These are phyloP conservation scores for Slavum lentiscoides DNA, from an alignment of 2,888 invertebrate genomes.

Conservation along the genomic window DNA sequence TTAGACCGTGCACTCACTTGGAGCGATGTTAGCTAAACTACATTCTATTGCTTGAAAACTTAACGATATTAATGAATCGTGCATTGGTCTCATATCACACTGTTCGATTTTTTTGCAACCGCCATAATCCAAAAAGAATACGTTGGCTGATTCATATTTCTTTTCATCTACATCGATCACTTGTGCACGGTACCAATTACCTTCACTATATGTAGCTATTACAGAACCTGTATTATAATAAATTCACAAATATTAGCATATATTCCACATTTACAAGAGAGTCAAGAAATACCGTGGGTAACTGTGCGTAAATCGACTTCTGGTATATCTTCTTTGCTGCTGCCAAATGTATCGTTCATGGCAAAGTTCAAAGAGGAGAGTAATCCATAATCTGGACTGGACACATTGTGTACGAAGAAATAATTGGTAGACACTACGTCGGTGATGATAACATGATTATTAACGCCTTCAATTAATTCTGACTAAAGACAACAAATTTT, in stretches of 20 bases:
- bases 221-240: slow-evolving; percentile 34
- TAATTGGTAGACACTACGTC: slow-evolving; percentile 84
- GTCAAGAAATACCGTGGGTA: slow-evolving; percentile 24
- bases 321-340: slow-evolving; percentile 35
- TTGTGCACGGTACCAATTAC: slow-evolving; percentile 87
- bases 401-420: slow-evolving; percentile 93
- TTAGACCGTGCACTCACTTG: slow-evolving; percentile 64
- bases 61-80: slow-evolving; percentile 88
- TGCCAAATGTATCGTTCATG: slow-evolving; percentile 74
- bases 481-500: slow-evolving; percentile 64
- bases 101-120: slow-evolving; percentile 83
- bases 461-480: slow-evolving; percentile 85
- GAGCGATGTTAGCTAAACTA: slow-evolving; percentile 84
- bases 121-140: slow-evolving; percentile 93
- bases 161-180: slow-evolving; percentile 73
- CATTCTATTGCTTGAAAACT: slow-evolving; percentile 98
- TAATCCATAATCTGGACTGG: slow-evolving; percentile 90
- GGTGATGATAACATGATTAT: slow-evolving; percentile 89
- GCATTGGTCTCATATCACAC: slow-evolving; percentile 83
- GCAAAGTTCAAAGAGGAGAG: slow-evolving; percentile 77
- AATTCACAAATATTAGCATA: not conserved
- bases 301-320: slow-evolving; percentile 44
- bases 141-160: slow-evolving; percentile 70
- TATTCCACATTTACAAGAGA: not conserved
- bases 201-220: slow-evolving; percentile 26